Conservation (phyloP, 2,888 invertebrate genomes). For the Cryptocheilus praepositus region DNA sequence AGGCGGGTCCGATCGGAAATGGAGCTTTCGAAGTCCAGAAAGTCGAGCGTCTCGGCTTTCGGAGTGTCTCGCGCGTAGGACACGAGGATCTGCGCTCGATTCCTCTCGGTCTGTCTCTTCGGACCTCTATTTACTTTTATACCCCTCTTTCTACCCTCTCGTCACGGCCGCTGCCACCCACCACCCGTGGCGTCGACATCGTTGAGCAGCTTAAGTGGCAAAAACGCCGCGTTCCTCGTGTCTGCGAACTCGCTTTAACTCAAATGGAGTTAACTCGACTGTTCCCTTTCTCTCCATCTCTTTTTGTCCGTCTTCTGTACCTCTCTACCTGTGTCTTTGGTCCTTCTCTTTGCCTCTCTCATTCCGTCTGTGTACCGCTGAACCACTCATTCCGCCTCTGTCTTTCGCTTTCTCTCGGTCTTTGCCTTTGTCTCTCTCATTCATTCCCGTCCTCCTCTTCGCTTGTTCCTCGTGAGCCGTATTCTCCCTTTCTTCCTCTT, state of each 20-base stretch:
- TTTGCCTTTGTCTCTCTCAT: too few species aligned
- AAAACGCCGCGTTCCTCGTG: slow-evolving; percentile 18
- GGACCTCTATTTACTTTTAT: slow-evolving; percentile 21
- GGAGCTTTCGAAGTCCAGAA: slow-evolving; percentile 10
- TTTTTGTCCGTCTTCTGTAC: neutral
- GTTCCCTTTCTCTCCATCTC: neutral
- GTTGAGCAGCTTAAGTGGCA: slow-evolving; percentile 34
- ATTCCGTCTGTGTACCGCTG: neutral
- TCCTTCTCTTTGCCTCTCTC: neutral
- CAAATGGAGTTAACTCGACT: slow-evolving; percentile 27
- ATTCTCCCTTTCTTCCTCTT: neutral
- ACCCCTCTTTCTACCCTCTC: neutral
- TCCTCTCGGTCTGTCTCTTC: neutral
- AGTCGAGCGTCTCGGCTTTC: slow-evolving; percentile 18
- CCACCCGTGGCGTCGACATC: slow-evolving; percentile 5
- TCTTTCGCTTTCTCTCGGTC: too few species aligned
- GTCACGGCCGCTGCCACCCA: slow-evolving; percentile 2
- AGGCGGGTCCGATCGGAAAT: slow-evolving; percentile 11
- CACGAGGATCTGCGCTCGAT: neutral
- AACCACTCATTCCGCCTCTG: neutral
- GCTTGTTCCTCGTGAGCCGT: neutral
- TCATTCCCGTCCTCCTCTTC: slow-evolving; percentile 15
- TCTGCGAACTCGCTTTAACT: slow-evolving; percentile 34
- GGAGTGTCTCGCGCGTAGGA: neutral
- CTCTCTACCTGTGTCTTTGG: neutral